phyloP scores from a whole-genome alignment of 2,888 invertebrate genomes.

The Coelinius sp. region DNA sequence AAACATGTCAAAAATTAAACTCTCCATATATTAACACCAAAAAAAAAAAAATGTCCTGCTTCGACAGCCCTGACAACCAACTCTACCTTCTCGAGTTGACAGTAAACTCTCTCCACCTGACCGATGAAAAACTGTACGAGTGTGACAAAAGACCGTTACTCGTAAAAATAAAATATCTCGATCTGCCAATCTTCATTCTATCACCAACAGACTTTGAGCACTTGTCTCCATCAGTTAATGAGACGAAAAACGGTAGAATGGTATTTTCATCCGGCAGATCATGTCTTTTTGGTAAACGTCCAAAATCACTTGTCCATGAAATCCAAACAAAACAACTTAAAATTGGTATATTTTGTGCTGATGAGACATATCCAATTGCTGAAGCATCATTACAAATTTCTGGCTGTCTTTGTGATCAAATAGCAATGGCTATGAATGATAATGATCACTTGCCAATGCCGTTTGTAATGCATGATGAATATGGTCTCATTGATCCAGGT shows the following conservation, averaged over 20 bases:
- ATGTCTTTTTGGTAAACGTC: constrained; percentile 62
- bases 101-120: constrained; percentile 59
- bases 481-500: constrained; percentile 60
- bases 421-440: constrained; percentile 64
- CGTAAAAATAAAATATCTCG: constrained; percentile 63
- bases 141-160: constrained; percentile 54
- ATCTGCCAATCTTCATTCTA: constrained; percentile 64
- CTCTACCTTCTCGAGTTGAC: constrained; percentile 62
- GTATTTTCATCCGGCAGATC: constrained; percentile 60
- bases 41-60: constrained; percentile 60
- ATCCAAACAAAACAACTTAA: constrained; percentile 57
- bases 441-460: constrained; percentile 59
- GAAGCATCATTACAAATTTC: constrained; percentile 58
- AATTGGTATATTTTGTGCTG: constrained; percentile 61
- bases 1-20: background rate
- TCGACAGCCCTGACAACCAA: constrained; percentile 60
- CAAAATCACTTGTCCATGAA: constrained; percentile 58
- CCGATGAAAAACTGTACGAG: constrained; percentile 54
- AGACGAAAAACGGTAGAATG: constrained; percentile 49
- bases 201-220: constrained; percentile 57
- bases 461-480: constrained; percentile 55
- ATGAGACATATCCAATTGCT: constrained; percentile 65
- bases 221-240: background rate
- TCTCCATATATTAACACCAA: background rate
- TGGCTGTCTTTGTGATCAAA: constrained; percentile 66